Base-by-base conservation (phyloP, 2,797 vertebrate species). In the Sebastes cheni region DNA sequence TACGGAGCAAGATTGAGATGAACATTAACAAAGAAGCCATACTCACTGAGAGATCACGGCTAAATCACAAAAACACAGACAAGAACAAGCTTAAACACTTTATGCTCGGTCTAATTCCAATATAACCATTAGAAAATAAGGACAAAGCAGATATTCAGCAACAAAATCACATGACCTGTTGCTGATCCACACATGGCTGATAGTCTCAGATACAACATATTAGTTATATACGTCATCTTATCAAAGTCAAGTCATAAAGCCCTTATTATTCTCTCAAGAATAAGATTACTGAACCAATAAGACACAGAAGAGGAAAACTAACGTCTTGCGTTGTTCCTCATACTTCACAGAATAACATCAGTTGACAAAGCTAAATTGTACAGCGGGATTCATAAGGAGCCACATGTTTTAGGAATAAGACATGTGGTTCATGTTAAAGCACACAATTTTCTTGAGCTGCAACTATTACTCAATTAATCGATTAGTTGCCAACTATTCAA, bases 61-160 rank as follows among this genome's bases (percentile, higher is more conserved):
- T 22, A 14, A 52, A 65, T 50, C 32, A 39, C 32, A 82, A 36
- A 58, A 81, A 39, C 60, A 71, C 56, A 60, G 32, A 56, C 36
- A 42, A 72, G 9, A 20, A 67, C 11, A 55, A 65, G 64, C 22
- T 62, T 14, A 64, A 81, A 77, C 67, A 18, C 42, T 46, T 20
- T 4, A 74, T 58, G 20, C 12, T 9, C 1, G 11, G 29, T 66
- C 30, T 67, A 10, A 69, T 39, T 74, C 34, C 20, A 70, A 77
- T 68, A 12, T 14, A 60, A 72, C 60, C 27, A 54, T 72, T 58
- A 58, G 34, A 42, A 81, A 79, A 80, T 56, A 64, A 73, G 39
- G 13, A 92, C 93, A 93, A 88, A 87, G 86, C 62, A 61, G 67
- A 86, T 66, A 91, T 82, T 91, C 77, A 91, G 72, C 39, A 59